Evolutionary conservation across 2,888 invertebrate species (phyloP).

Genomic region (Peribatodes rhomboidaria): DNA sequence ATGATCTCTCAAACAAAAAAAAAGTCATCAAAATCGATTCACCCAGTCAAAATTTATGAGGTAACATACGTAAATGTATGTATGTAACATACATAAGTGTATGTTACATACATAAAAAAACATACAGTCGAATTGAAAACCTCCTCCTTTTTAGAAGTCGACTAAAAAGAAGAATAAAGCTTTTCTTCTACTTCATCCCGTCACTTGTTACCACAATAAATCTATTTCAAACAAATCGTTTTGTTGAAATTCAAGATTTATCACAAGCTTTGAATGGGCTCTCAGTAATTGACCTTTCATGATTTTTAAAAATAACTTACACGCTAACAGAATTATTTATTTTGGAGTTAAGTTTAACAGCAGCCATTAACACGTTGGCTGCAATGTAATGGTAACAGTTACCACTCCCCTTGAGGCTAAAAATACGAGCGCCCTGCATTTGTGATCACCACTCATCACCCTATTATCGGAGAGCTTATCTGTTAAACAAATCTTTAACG

Average conservation of each 20-base stretch:
- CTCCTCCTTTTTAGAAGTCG: no score
- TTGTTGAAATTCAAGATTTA: slow-evolving; percentile 6
- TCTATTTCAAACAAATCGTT: slow-evolving; percentile 1
- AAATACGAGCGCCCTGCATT: slow-evolving; percentile 25
- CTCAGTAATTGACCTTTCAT: slow-evolving; percentile 19
- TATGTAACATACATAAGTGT: no score
- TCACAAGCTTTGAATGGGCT: slow-evolving; percentile 1
- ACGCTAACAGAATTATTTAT: slow-evolving; percentile 14
- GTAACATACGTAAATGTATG: no score
- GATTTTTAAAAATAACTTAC: slow-evolving; percentile 12
- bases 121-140: no score
- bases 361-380: slow-evolving; percentile 26
- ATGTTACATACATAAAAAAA: no score
- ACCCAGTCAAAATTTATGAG: no score
- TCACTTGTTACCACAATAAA: slow-evolving; percentile 5
- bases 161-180: background rate
- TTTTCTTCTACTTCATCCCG: background rate
- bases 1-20: no score
- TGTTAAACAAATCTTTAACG: slow-evolving; percentile 1
- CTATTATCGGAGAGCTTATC: slow-evolving; percentile 29
- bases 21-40: no score
- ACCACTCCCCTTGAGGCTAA: slow-evolving; percentile 22
- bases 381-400: slow-evolving; percentile 7
- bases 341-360: slow-evolving; percentile 21
- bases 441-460: slow-evolving; percentile 45